phyloP scores from a whole-genome alignment of 1,140 invertebrate genomes.

The Helicoverpa armigera region DNA sequence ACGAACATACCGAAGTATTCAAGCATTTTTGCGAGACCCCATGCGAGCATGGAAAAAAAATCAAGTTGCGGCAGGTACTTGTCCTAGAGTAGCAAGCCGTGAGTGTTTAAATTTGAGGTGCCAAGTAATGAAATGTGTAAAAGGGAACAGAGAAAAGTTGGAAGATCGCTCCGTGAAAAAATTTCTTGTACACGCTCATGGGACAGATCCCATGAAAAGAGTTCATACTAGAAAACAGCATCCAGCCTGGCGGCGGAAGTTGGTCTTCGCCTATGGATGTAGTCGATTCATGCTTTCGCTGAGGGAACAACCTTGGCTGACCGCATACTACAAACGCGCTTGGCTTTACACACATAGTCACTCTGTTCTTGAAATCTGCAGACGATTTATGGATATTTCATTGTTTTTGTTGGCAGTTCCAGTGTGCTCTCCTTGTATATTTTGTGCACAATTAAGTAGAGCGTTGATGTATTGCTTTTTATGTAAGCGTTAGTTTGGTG shows the following conservation, averaged over 20 bases:
- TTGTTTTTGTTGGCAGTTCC: conserved; percentile 67
- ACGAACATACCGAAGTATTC: conserved; percentile 46
- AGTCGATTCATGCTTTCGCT: conserved; percentile 65
- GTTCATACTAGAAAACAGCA: not conserved
- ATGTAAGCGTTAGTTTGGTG: conserved; percentile 60
- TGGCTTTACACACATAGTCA: conserved; percentile 66
- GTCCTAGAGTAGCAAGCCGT: conserved; percentile 45
- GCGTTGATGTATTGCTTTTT: conserved; percentile 68
- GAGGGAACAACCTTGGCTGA: conserved; percentile 61
- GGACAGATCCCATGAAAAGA: not conserved
- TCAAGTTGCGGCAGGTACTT: conserved; percentile 34
- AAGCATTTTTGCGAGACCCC: conserved; percentile 51
- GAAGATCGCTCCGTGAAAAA: conserved; percentile 48
- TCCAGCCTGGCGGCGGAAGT: not conserved
- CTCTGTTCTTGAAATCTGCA: conserved; percentile 60
- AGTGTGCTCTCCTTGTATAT: conserved; percentile 72
- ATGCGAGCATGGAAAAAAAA: conserved; percentile 28
- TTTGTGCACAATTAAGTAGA: conserved; percentile 65
- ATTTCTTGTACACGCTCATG: not conserved
- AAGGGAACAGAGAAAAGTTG: conserved; percentile 42
- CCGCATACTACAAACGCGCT: conserved; percentile 64
- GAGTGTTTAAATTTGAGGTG: conserved; percentile 55
- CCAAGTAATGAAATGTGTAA: conserved; percentile 49
- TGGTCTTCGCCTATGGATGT: conserved; percentile 60
- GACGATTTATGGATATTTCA: conserved; percentile 63